Percentiles rank a stretch among this genome's conserved stretches.
phyloP scores from a whole-genome alignment of 2,888 invertebrate species.

The Morpho achilles region DNA sequence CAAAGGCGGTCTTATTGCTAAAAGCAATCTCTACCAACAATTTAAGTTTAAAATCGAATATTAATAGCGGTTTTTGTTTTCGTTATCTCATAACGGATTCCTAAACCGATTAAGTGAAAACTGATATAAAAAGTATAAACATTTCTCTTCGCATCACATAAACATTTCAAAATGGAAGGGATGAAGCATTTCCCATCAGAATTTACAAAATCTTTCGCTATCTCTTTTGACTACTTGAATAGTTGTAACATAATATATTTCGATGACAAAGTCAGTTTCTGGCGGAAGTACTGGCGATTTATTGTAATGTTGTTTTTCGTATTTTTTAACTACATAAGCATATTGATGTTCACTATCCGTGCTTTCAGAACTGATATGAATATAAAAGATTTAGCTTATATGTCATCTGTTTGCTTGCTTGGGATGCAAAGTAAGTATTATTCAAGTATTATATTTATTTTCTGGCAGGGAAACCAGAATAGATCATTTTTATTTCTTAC shows the following conservation, averaged over 20 bases:
- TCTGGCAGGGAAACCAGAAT: no score
- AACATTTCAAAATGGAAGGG: slow-evolving; percentile 4
- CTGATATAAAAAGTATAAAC: not conserved
- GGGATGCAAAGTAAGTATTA: slow-evolving; percentile 7
- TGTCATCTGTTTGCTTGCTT: not conserved
- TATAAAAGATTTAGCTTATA: not conserved
- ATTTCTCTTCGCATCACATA: not conserved
- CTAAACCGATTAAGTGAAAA: not conserved
- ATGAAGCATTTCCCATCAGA: slow-evolving; percentile 5
- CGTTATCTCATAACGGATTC: not conserved
- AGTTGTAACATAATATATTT: slow-evolving; percentile 1
- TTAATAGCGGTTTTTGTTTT: no score
- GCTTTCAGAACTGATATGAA: not conserved
- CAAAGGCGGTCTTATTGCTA: no score
- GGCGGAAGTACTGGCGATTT: slow-evolving; percentile 4
- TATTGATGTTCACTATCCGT: not conserved
- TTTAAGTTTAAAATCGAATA: no score
- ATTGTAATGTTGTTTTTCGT: not conserved
- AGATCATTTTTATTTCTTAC: no score
- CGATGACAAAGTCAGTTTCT: not conserved
- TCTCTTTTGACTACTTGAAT: slow-evolving; percentile 1
- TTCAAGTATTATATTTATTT: no score
- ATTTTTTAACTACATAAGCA: not conserved
- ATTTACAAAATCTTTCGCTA: not conserved
- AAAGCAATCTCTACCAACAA: no score